Evolutionary conservation across 2,888 invertebrate genomes (phyloP).

Genomic region (Pandemis cinnamomeana): DNA sequence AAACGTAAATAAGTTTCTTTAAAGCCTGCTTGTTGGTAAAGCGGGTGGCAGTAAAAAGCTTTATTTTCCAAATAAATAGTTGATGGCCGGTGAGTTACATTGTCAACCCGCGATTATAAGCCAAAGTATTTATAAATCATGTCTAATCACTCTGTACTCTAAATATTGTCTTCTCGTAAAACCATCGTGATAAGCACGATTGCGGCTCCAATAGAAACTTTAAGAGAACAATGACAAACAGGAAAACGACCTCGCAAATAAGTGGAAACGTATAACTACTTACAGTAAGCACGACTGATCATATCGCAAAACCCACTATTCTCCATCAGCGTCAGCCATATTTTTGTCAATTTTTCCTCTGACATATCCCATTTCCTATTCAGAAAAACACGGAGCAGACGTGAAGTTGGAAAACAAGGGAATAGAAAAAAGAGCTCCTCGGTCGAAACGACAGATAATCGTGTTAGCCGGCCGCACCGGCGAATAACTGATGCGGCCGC

Average conservation of each 20-base stretch:
- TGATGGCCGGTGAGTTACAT: neutral
- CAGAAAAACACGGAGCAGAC: conserved; percentile 82
- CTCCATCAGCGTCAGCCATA: conserved; percentile 77
- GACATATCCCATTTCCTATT: conserved; percentile 83
- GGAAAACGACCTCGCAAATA: conserved; percentile 74
- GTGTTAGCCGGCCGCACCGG: conserved; percentile 80
- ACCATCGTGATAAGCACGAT: conserved; percentile 25
- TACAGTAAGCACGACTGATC: conserved; percentile 68
- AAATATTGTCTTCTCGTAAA: conserved; percentile 21
- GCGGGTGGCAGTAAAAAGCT: too few species aligned
- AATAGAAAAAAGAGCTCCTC: conserved; percentile 81
- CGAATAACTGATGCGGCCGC: conserved; percentile 79
- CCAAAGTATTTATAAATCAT: too few species aligned
- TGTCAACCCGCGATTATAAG: too few species aligned
- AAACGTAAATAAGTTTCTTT: too few species aligned
- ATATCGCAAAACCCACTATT: conserved; percentile 81
- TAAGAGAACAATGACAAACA: conserved; percentile 60
- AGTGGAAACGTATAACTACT: conserved; percentile 55
- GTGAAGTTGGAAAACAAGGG: conserved; percentile 82
- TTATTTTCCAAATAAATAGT: neutral
- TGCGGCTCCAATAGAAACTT: conserved; percentile 46
- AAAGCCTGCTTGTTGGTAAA: too few species aligned
- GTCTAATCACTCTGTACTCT: neutral
- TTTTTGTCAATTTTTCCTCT: conserved; percentile 84
- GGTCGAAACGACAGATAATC: conserved; percentile 82